A percentile compares a stretch with the other conserved stretches of the same genome.
Evolutionary conservation across 2,888 invertebrate species (phyloP).

Genomic region (Mellilla xanthometata): DNA sequence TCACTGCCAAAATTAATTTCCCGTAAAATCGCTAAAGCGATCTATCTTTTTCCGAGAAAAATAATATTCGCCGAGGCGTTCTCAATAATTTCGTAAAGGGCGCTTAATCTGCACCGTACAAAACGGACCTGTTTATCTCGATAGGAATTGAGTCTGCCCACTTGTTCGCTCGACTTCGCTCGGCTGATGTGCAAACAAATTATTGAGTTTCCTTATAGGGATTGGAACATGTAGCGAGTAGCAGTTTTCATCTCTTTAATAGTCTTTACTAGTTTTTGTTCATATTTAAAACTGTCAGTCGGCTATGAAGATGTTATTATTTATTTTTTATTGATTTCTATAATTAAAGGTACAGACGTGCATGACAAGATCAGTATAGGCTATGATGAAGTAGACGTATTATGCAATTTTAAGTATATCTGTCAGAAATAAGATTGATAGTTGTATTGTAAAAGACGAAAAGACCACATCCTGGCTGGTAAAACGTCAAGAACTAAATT

Average conservation of each 20-base stretch:
- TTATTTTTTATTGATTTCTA: too few relatives aligned
- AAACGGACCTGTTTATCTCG: constrained; percentile 58
- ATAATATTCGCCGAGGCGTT: constrained; percentile 60
- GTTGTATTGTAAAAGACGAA: too few relatives aligned
- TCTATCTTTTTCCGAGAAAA: constrained; percentile 76
- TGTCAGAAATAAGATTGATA: too few relatives aligned
- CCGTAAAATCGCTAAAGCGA: constrained; percentile 76
- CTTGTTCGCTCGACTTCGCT: constrained; percentile 54
- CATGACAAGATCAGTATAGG: too few relatives aligned
- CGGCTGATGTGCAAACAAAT: constrained; percentile 65
- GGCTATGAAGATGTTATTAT: constrained; percentile 25
- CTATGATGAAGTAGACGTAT: too few relatives aligned
- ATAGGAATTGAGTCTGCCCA: constrained; percentile 53
- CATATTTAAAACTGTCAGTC: constrained; percentile 31
- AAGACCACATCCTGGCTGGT: too few relatives aligned
- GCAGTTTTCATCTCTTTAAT: constrained; percentile 50
- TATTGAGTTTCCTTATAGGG: constrained; percentile 66
- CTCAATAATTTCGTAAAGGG: constrained; percentile 60
- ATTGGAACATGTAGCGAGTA: constrained; percentile 50
- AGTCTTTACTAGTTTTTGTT: constrained; percentile 53
- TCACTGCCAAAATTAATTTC: constrained; percentile 78
- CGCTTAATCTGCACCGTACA: constrained; percentile 62
- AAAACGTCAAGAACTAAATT: too few relatives aligned
- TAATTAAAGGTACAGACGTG: too few relatives aligned
- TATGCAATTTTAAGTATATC: too few relatives aligned